Evolutionary conservation across 2,113 vertebrate species (phyloP), one percentile per base, ranked within the genome.

Genomic region (Paramisgurnus dabryanus): DNA sequence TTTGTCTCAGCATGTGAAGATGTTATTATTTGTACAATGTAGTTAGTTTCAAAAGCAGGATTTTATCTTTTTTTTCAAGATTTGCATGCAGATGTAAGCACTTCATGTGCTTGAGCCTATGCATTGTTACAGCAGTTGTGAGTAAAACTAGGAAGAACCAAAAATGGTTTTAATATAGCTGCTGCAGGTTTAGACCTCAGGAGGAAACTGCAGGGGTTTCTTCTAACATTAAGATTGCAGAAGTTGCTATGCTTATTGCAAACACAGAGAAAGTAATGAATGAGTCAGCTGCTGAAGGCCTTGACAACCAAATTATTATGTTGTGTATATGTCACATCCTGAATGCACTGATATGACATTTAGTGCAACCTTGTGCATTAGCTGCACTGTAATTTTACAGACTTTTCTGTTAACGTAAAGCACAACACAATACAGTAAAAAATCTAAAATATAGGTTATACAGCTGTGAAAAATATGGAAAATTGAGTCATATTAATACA

Each of bases 271-370:
- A 49, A 71, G 50, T 17, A 17, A n/a, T 45, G 65, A 45, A 74
- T 45, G 10, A 39, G 50, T 57, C 15, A 73, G 55, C 55, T 73
- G 55, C 55, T 60, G 55, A 11, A 45, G 71, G 43, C 1, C 27
- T 60, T 45, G 55, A 73, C 71, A 73, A 55, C 69, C 57, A 50
- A 57, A 18, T 10, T 27, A n/a, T 58, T 41, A 13, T 66, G 39
- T 9, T 34, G 65, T 22, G 4, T 12, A 11, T 3, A 34, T 34
- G 27, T 34, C 27, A 3, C 27, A 34, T 8, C 17, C 11, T 43
- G n/a, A 73, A 73, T 34, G 7, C 47, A 39, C 49, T 53, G 27
- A 55, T 53, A 22, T 70, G 50, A 70, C 49, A 7, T 45, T 55
- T 70, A 70, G 34, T 39, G 47, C 68, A 34, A 34, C 27, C 27